Evolutionary conservation across 2,113 vertebrate species (phyloP).

Genomic region (Laticauda colubrina): DNA sequence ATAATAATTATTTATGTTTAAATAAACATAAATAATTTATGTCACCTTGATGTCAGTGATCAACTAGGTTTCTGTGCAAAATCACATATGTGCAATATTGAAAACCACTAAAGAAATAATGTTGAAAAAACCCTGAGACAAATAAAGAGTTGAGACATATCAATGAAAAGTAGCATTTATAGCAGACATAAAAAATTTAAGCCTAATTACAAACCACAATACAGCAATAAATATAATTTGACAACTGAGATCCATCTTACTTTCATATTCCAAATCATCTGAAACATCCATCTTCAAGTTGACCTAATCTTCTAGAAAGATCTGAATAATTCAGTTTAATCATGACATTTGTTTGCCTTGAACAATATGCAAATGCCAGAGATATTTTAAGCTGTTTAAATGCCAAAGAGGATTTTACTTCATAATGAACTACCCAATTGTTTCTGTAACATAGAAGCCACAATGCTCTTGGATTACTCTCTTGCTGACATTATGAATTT

Average conservation of each 20-base stretch:
- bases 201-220: not conserved
- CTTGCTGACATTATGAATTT: constrained; percentile 5
- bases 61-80: not conserved
- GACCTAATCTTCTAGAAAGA: constrained; percentile 20
- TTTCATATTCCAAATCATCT: not conserved
- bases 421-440: constrained; percentile 8
- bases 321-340: constrained; percentile 16
- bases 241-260: not conserved
- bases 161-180: not conserved
- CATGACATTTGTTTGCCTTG: not conserved
- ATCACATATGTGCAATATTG: not conserved
- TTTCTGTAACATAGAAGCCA: not conserved
- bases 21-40: no score
- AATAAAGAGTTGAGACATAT: constrained; percentile 1
- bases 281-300: constrained; percentile 6
- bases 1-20: not conserved
- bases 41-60: not conserved
- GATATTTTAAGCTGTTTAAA: constrained; percentile 18
- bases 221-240: not conserved
- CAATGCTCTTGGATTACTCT: constrained; percentile 1
- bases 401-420: constrained; percentile 5
- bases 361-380: constrained; percentile 9
- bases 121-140: not conserved
- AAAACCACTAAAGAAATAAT: not conserved
- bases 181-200: constrained; percentile 10